Conservation (phyloP, 1,140 invertebrate species). For the Mesaphorura yosii region DNA sequence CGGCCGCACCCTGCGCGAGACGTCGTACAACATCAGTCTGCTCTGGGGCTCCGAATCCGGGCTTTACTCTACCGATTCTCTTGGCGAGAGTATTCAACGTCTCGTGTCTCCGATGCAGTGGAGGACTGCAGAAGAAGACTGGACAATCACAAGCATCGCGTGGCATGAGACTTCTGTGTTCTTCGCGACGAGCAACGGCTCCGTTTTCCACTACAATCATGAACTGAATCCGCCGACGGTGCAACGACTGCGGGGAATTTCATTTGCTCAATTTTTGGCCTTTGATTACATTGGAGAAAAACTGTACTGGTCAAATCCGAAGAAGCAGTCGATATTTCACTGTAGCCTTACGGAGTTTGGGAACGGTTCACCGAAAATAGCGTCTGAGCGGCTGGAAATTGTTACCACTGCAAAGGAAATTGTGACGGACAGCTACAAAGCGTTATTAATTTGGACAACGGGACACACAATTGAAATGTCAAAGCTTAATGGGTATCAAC, state of each 20-base stretch:
- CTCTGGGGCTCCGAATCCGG: conserved; percentile 24
- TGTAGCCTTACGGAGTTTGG: conserved; percentile 61
- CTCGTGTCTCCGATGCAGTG: conserved; percentile 10
- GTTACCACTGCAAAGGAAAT: conserved; percentile 65
- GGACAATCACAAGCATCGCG: conserved; percentile 8
- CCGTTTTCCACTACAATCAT: conserved; percentile 17
- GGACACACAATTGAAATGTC: conserved; percentile 65
- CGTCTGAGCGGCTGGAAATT: conserved; percentile 61
- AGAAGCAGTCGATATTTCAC: conserved; percentile 72
- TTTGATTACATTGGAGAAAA: conserved; percentile 80
- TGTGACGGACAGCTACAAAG: conserved; percentile 65
- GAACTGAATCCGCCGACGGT: conserved; percentile 4
- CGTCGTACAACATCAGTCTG: conserved; percentile 33
- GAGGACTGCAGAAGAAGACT: neutral
- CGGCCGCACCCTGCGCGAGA: conserved; percentile 51
- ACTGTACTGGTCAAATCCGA: conserved; percentile 79
- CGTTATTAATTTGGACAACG: conserved; percentile 79
- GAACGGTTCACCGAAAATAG: conserved; percentile 54
- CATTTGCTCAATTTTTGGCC: conserved; percentile 41
- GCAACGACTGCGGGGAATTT: conserved; percentile 1
- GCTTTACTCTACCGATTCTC: conserved; percentile 20
- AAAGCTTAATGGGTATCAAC: conserved; percentile 52
- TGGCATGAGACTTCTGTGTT: conserved; percentile 18
- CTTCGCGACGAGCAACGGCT: conserved; percentile 18
- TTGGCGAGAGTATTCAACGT: conserved; percentile 23